Conservation (phyloP, 1,140 invertebrate species). For the Mamestra configurata region DNA sequence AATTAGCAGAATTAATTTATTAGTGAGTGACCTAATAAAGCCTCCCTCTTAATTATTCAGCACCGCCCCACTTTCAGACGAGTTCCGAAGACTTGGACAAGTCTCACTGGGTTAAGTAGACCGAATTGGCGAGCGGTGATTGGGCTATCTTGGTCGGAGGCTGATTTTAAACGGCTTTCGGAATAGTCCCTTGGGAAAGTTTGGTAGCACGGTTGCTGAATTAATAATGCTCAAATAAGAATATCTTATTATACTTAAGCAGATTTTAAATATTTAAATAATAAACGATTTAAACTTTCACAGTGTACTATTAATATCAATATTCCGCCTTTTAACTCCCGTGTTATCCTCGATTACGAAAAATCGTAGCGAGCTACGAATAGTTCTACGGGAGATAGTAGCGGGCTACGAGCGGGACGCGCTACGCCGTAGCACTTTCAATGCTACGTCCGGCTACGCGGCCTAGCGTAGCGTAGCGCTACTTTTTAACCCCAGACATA, state of each 20-base stretch:
- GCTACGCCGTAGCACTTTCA: constrained; percentile 48
- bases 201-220: not conserved
- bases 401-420: constrained; percentile 33
- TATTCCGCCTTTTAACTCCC: no score
- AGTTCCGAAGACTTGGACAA: constrained; percentile 9
- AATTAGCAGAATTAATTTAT: constrained; percentile 13
- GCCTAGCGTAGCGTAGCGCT: not conserved
- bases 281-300: no score
- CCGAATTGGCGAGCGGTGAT: constrained; percentile 20
- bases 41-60: constrained; percentile 8
- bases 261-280: no score
- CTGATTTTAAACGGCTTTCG: constrained; percentile 12
- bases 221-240: not conserved
- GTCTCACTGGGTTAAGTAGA: constrained; percentile 24
- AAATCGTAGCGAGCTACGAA: constrained; percentile 44
- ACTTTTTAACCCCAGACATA: not conserved
- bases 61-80: not conserved
- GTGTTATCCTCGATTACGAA: no score
- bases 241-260: no score
- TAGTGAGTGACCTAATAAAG: constrained; percentile 14
- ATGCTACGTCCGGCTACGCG: constrained; percentile 23
- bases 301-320: no score
- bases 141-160: not conserved
- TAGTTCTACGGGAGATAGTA: constrained; percentile 29
- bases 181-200: not conserved